Evolutionary conservation across 1,140 invertebrate species (phyloP).

Genomic region (Stegodyphus dumicola): DNA sequence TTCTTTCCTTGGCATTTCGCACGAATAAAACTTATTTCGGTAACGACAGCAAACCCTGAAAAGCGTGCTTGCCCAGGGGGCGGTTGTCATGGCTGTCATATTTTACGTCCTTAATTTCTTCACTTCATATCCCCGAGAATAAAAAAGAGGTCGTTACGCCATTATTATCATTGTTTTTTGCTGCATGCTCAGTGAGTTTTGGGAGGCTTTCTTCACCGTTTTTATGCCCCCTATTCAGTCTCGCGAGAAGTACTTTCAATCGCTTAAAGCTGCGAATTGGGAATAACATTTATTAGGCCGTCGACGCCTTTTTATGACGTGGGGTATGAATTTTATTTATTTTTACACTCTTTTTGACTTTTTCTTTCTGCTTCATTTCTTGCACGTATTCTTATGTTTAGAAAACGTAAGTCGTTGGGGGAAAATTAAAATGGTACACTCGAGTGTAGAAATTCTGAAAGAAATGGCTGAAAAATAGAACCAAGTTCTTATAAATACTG

Average conservation of each 20-base stretch:
- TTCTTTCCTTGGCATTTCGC: slow-evolving; percentile 22
- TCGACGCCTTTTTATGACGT: slow-evolving; percentile 18
- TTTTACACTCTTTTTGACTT: not conserved
- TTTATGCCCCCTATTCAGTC: not conserved
- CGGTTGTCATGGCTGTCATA: slow-evolving; percentile 30
- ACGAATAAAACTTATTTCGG: slow-evolving; percentile 39
- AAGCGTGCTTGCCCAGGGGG: not conserved
- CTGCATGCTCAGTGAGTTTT: not conserved
- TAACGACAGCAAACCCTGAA: not conserved
- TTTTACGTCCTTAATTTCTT: slow-evolving; percentile 39
- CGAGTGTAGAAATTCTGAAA: too few relatives aligned
- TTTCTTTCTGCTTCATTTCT: too few relatives aligned
- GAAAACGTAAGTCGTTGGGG: not conserved
- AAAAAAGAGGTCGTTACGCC: slow-evolving; percentile 5
- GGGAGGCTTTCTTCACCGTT: too few relatives aligned
- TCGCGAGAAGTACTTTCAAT: not conserved
- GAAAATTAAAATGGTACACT: slow-evolving; percentile 3
- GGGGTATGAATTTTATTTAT: slow-evolving; percentile 14
- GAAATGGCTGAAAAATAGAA: too few relatives aligned
- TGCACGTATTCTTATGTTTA: too few relatives aligned
- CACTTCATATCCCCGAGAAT: not conserved
- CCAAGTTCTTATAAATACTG: too few relatives aligned
- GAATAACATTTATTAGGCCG: slow-evolving; percentile 14
- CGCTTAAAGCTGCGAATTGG: slow-evolving; percentile 9
- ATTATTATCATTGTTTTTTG: slow-evolving; percentile 28